Evolutionary conservation across 2,113 vertebrate species (phyloP), one percentile per base, ranked within the genome.

Genomic region (Aplodontia rufa): DNA sequence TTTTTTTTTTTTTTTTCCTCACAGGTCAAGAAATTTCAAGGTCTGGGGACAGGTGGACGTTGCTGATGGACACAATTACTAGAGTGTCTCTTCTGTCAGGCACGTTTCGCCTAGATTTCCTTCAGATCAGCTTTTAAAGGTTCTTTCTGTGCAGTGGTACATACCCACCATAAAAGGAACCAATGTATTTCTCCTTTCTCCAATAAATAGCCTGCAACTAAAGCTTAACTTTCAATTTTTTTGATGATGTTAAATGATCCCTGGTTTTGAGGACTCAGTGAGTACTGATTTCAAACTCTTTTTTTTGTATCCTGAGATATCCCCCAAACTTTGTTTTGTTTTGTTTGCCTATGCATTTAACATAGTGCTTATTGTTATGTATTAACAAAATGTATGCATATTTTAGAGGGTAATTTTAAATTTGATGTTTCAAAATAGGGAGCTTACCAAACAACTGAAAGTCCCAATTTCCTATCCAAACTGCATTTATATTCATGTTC

Each of bases 121-220:
- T 69, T 28, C 10, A 84, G 17, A 58, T 3, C 2, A 92, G 24
- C 1, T 12, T 79, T 35, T 64, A 49, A 37, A 1, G 3, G 0
- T 64, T 9, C 2, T 2, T 4, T 90, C 8, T 84, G 1, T 47
- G 4, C 3, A 40, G 0, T 22, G 2, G 0, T 19, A 8, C 13
- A 26, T 62, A 13, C 8, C 13, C 9, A 53, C 37, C 5, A 22
- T 42, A 66, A 87, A 51, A 5, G 2, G 35, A 75, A 45, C 0
- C 10, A 71, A 32, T 22, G 0, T 28, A 79, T 62, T 75, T 92
- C n/a, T 86, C 14, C 10, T 68, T 14, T 82, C 11, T 85, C 24
- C 17, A 24, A 76, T 0, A 62, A 16, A 5, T 17, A 1, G 35
- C 35, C 5, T 11, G 4, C 9, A 49, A 37, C 26, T 78, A 42